Conservation (phyloP, 2,113 vertebrate species). For the Formicarius rufipectus region DNA sequence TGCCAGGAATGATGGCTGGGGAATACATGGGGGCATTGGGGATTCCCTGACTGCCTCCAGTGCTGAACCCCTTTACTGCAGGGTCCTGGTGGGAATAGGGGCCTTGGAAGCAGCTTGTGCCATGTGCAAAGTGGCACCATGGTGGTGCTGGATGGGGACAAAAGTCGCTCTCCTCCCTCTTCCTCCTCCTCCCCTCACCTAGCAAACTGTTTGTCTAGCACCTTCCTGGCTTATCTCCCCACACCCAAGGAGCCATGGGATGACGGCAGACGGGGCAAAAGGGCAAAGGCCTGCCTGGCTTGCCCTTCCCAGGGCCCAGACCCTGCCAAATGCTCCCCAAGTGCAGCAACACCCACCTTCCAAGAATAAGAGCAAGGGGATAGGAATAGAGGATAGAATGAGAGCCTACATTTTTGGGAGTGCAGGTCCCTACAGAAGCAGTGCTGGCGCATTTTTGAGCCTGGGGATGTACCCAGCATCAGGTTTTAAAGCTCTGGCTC, state of each 20-base stretch:
- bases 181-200: slow-evolving; percentile 28
- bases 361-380: not conserved
- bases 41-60: not conserved
- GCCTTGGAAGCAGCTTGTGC: not conserved
- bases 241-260: slow-evolving; percentile 37
- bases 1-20: not conserved
- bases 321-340: not conserved
- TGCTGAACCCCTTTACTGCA: not conserved
- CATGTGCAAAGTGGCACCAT: not conserved
- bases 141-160: not conserved
- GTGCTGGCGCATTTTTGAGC: not conserved
- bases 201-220: slow-evolving; percentile 56
- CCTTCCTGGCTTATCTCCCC: slow-evolving; percentile 61
- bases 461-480: not conserved
- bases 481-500: not conserved
- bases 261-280: slow-evolving; percentile 48
- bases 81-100: accelerated
- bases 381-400: too few relatives aligned
- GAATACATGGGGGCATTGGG: accelerated
- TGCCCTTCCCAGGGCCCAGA: not conserved
- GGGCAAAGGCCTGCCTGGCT: slow-evolving; percentile 64
- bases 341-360: not conserved
- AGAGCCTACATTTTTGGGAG: accelerated
- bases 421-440: not conserved
- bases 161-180: slow-evolving; percentile 45